Evolutionary conservation across 2,113 vertebrate genomes (phyloP).

Genomic region (Fulmarus glacialis): DNA sequence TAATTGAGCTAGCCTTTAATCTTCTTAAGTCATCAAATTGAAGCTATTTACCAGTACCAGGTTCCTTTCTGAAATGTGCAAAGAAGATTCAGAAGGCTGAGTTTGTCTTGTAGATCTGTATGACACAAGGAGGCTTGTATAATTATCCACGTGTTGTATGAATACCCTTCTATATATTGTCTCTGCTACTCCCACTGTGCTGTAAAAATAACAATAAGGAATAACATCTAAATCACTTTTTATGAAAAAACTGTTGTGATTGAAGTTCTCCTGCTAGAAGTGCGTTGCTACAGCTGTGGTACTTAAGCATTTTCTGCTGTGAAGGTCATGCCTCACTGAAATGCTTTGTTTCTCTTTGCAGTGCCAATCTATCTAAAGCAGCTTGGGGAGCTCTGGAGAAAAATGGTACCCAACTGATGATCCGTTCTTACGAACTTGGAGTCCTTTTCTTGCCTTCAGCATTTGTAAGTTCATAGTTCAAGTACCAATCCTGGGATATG

Average conservation of each 20-base stretch:
- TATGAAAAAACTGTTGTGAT: neutral
- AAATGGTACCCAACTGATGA: slow-evolving; percentile 91
- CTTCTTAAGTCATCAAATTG: neutral
- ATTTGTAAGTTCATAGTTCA: slow-evolving; percentile 85
- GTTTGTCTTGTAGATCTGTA: neutral
- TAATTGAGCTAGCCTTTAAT: neutral
- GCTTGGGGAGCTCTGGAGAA: slow-evolving; percentile 96
- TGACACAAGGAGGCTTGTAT: neutral
- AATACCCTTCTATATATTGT: neutral
- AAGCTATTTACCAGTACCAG: neutral
- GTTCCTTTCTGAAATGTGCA: neutral
- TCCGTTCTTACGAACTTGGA: slow-evolving; percentile 96
- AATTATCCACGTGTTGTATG: neutral
- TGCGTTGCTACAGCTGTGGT: neutral
- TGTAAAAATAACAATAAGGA: slow-evolving; percentile 3
- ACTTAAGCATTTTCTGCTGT: neutral
- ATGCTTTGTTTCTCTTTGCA: slow-evolving; percentile 60
- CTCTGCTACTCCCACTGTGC: neutral
- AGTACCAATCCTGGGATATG: neutral
- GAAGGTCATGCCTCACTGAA: neutral
- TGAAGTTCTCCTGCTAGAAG: neutral
- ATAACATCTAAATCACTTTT: neutral
- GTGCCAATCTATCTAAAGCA: slow-evolving; percentile 96
- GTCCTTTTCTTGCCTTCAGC: slow-evolving; percentile 92
- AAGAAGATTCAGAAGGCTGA: neutral